Evolutionary conservation across 1,140 invertebrate species (phyloP).

Genomic region (Leucophenga varia): DNA sequence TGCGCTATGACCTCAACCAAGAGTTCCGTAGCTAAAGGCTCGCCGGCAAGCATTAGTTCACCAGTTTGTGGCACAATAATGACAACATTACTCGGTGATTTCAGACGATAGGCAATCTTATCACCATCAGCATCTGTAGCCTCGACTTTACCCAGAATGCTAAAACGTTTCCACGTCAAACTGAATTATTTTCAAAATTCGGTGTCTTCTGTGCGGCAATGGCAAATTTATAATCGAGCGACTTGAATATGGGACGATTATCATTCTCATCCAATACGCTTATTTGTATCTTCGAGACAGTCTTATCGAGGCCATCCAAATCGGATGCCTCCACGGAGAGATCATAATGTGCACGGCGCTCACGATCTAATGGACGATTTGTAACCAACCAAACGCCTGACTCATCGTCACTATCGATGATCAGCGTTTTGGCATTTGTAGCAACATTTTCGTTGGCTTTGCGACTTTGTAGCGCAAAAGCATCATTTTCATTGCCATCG

Average conservation of each 20-base stretch:
- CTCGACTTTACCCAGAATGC: conserved; percentile 75
- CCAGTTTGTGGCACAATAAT: conserved; percentile 91
- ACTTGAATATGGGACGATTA: conserved; percentile 80
- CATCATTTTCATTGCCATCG: conserved; percentile 68
- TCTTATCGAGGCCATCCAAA: conserved; percentile 70
- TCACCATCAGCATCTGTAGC: conserved; percentile 86
- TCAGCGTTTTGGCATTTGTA: conserved; percentile 59
- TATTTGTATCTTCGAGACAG: conserved; percentile 71
- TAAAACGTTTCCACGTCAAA: conserved; percentile 72
- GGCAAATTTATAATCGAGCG: conserved; percentile 76
- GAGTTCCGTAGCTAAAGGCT: conserved; percentile 70
- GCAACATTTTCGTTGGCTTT: conserved; percentile 61
- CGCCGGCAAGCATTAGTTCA: conserved; percentile 77
- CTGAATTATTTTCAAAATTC: conserved; percentile 58
- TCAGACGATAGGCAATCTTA: conserved; percentile 78
- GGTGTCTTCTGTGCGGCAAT: conserved; percentile 63
- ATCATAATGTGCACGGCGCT: conserved; percentile 67
- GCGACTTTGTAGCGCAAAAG: conserved; percentile 71
- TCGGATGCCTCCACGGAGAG: conserved; percentile 76
- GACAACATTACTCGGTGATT: conserved; percentile 74
- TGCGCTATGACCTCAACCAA: conserved; percentile 77
- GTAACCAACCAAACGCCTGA: conserved; percentile 71
- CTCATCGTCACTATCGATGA: conserved; percentile 45
- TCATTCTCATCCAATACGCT: conserved; percentile 85
- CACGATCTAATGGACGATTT: conserved; percentile 71